These are phyloP conservation scores for Salvator merianae DNA, from an alignment of 2,113 vertebrate species.

Conservation along the genomic window DNA sequence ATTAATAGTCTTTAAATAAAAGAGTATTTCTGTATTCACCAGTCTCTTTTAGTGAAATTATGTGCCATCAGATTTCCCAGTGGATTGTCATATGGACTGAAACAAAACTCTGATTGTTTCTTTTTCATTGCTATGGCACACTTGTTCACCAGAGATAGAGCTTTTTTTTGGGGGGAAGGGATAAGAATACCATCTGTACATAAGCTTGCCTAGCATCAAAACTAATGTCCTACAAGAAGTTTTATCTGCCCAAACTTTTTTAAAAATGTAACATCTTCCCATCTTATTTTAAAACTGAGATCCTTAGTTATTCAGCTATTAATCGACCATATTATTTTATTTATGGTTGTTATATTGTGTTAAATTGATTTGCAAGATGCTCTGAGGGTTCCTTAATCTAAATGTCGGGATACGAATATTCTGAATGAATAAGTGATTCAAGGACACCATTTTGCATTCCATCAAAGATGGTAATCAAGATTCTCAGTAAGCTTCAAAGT, in stretches of 20 bases:
- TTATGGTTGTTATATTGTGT: neutral
- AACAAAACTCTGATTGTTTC: neutral
- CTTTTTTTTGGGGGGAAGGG: too few species aligned
- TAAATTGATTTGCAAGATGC: neutral
- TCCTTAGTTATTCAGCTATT: neutral
- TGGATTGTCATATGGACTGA: neutral
- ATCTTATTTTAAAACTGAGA: neutral
- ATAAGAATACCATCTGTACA: too few species aligned
- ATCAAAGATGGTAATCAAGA: neutral
- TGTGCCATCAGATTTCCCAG: neutral
- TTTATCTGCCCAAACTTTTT: neutral
- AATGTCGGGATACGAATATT: neutral
- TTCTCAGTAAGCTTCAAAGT: neutral
- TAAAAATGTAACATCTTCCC: neutral
- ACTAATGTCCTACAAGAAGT: neutral
- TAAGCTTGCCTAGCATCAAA: neutral
- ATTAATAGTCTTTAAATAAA: neutral
- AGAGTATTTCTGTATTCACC: neutral
- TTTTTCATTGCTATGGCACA: neutral
- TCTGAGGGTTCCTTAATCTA: neutral
- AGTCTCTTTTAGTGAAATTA: neutral
- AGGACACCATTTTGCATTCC: neutral
- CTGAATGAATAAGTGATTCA: neutral
- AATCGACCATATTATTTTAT: neutral
- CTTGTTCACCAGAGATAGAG: neutral